These are phyloP conservation scores for Oncorhynchus nerka DNA, from an alignment of 2,113 vertebrate species.

Conservation along the genomic window DNA sequence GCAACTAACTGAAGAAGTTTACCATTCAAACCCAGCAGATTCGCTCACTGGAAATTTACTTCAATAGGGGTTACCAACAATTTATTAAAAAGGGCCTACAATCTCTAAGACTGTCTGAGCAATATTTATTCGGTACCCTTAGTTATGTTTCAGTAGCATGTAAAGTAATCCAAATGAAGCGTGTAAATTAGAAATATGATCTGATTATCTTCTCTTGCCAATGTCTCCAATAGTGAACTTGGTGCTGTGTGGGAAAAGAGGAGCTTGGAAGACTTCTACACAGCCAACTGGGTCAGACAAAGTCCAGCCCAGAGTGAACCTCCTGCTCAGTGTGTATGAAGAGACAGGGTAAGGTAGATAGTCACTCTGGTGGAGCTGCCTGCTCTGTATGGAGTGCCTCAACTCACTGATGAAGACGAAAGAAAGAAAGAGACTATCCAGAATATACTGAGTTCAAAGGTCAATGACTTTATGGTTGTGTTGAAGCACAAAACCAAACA, in stretches of 20 bases:
- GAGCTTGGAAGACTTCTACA: conserved; percentile 22
- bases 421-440: conserved; percentile 26
- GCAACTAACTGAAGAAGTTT: too few species aligned
- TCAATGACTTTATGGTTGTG: conserved; percentile 18
- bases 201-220: too few species aligned
- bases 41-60: too few species aligned
- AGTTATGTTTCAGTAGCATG: too few species aligned
- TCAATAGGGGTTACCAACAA: too few species aligned
- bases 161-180: too few species aligned
- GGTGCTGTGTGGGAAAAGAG: conserved; percentile 40
- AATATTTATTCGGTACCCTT: too few species aligned
- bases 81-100: too few species aligned
- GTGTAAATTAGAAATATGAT: too few species aligned
- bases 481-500: conserved; percentile 18
- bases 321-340: conserved; percentile 23
- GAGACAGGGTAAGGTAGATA: conserved; percentile 18
- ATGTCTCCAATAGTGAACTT: conserved; percentile 30
- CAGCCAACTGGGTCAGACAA: conserved; percentile 17
- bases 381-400: conserved; percentile 21
- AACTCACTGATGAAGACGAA: conserved; percentile 27
- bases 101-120: too few species aligned
- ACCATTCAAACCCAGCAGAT: too few species aligned
- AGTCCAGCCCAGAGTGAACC: neutral
- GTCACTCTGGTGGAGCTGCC: conserved; percentile 21
- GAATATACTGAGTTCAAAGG: conserved; percentile 2